phyloP scores from a whole-genome alignment of 2,113 vertebrate genomes.

The Crotalus horridus region DNA sequence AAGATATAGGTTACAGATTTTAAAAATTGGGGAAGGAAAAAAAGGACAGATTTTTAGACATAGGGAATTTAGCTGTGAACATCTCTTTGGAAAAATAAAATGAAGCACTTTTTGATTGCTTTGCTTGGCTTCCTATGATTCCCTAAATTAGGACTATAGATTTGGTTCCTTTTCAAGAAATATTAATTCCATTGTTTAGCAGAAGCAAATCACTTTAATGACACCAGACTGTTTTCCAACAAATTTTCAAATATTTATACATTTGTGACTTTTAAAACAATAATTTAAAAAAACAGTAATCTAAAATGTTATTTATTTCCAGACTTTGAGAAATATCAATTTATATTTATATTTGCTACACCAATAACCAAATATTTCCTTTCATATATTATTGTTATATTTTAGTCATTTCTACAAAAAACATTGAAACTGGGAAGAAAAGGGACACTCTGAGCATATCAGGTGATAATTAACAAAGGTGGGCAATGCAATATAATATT shows the following conservation, averaged over 20 bases:
- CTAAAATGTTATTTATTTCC: background rate
- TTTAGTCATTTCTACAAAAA: background rate
- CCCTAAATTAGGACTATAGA: background rate
- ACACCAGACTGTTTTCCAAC: background rate
- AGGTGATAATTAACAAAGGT: background rate
- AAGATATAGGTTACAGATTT: background rate
- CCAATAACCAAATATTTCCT: background rate
- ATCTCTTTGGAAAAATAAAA: background rate
- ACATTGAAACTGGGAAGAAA: background rate
- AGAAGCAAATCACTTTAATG: background rate
- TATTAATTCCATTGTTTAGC: background rate
- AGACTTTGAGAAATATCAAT: constrained; percentile 5
- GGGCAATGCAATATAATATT: constrained; percentile 9
- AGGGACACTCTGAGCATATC: constrained; percentile 3
- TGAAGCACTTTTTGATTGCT: background rate
- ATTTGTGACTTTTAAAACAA: background rate
- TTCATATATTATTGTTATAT: background rate
- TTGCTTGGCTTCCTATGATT: background rate
- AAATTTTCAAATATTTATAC: background rate
- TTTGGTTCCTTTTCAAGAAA: background rate
- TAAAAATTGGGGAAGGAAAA: background rate
- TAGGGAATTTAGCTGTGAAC: background rate
- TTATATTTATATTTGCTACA: background rate
- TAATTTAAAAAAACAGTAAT: background rate
- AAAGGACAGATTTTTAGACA: background rate